Conservation (phyloP, 2,797 vertebrate species). For the Apodemus agrarius region DNA sequence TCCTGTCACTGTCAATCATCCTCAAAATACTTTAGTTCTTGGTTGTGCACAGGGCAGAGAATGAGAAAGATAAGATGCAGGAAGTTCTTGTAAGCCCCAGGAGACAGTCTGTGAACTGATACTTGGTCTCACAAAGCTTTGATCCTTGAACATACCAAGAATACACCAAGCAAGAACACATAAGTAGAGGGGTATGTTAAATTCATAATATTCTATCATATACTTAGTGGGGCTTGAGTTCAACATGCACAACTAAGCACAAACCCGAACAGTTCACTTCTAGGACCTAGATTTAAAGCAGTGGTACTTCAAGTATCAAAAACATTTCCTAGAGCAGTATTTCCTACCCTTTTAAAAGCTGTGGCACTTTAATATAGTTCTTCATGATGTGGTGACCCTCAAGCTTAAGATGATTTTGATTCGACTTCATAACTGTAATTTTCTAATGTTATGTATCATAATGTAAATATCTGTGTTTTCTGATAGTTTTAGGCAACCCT, state of each 20-base stretch:
- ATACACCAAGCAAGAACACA: background rate
- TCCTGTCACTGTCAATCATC: background rate
- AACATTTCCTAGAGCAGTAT: background rate
- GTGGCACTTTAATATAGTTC: background rate
- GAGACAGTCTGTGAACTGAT: background rate
- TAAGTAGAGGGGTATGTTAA: too few species aligned
- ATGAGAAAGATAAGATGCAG: background rate
- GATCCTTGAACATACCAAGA: background rate
- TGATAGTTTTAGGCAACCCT: background rate
- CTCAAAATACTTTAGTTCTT: background rate
- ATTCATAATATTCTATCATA: background rate
- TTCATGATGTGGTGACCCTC: background rate
- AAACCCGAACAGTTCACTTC: background rate
- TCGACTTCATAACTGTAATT: background rate
- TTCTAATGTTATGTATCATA: background rate
- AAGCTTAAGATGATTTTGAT: background rate
- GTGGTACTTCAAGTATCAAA: too few species aligned
- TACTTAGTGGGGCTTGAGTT: accelerated
- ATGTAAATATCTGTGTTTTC: background rate
- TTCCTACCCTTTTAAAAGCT: too few species aligned
- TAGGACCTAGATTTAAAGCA: background rate
- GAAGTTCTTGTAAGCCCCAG: background rate
- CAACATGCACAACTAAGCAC: background rate
- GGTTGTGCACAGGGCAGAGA: background rate
- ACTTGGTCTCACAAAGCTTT: background rate